Percentiles rank a stretch among this genome's conserved stretches.
phyloP scores from a whole-genome alignment of 2,888 invertebrate genomes.

The Venusia cambrica region DNA sequence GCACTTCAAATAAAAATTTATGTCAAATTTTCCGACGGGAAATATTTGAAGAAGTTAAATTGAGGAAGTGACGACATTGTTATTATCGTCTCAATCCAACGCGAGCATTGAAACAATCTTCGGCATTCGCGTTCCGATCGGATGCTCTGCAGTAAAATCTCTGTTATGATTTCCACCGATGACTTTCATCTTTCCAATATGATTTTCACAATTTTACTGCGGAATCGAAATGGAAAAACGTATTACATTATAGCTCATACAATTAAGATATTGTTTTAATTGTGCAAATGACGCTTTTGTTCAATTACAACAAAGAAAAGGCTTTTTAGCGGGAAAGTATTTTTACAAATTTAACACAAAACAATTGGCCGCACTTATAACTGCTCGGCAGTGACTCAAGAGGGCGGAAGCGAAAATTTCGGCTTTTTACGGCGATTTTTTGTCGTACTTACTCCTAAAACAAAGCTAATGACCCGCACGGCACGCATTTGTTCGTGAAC shows the following conservation, averaged over 20 bases:
- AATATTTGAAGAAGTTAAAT: conserved; percentile 73
- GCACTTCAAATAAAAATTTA: conserved; percentile 52
- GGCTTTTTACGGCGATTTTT: conserved; percentile 67
- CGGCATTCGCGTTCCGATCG: conserved; percentile 56
- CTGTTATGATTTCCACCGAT: conserved; percentile 61
- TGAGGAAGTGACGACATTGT: conserved; percentile 76
- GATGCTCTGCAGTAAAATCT: conserved; percentile 62
- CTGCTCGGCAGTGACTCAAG: conserved; percentile 58
- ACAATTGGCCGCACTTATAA: conserved; percentile 65
- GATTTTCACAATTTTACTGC: conserved; percentile 42
- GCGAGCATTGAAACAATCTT: conserved; percentile 66
- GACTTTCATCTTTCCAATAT: conserved; percentile 53
- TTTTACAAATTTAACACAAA: conserved; percentile 51
- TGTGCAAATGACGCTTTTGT: conserved; percentile 34
- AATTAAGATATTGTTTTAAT: conserved; percentile 24
- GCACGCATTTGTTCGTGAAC: conserved; percentile 79
- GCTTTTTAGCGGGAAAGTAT: conserved; percentile 39
- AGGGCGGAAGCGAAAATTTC: conserved; percentile 65
- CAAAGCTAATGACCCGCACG: conserved; percentile 79
- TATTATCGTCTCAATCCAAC: conserved; percentile 70
- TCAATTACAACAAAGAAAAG: conserved; percentile 33
- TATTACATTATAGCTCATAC: conserved; percentile 8
- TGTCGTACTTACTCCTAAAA: conserved; percentile 74
- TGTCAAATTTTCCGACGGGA: conserved; percentile 53
- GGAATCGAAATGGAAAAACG: conserved; percentile 25